These are phyloP conservation scores for Dinothrombium tinctorium DNA, from an alignment of 1,140 invertebrate genomes.

Conservation along the genomic window DNA sequence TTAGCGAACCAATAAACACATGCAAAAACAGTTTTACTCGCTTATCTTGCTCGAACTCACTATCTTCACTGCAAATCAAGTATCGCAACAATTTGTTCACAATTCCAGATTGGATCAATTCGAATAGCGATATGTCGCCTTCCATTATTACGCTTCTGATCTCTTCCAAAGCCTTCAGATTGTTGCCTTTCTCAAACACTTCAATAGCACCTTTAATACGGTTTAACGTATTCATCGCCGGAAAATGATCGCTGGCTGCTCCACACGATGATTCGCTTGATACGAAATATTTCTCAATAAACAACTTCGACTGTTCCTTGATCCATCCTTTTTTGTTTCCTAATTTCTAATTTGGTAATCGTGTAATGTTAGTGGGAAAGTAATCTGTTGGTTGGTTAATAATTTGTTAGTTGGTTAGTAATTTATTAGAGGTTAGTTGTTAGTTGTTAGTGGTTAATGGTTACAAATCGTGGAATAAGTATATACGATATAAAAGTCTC, in stretches of 20 bases:
- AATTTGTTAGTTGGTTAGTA: too few species aligned
- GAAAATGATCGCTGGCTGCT: conserved; percentile 4
- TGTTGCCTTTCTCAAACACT: conserved; percentile 36
- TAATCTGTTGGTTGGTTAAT: too few species aligned
- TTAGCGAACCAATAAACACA: conserved; percentile 62
- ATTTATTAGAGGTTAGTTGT: too few species aligned
- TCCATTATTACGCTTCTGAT: conserved; percentile 63
- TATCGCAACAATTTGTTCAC: conserved; percentile 65
- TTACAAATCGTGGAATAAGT: too few species aligned
- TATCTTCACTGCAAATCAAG: conserved; percentile 27
- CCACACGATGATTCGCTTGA: too few species aligned
- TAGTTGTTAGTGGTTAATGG: too few species aligned
- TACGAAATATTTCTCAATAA: conserved; percentile 33
- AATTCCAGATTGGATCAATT: conserved; percentile 86
- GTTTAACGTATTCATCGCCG: conserved; percentile 42
- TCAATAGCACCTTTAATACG: conserved; percentile 44
- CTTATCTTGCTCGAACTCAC: conserved; percentile 31
- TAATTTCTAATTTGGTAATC: too few species aligned
- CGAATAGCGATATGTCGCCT: conserved; percentile 89
- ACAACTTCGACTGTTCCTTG: conserved; percentile 50
- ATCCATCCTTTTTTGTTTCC: too few species aligned
- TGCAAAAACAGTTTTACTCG: conserved; percentile 67
- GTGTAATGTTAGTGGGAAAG: too few species aligned
- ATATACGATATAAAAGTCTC: too few species aligned
- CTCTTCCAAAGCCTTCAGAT: conserved; percentile 44